phyloP scores from a whole-genome alignment of 2,113 vertebrate species.

The Serinus canaria region DNA sequence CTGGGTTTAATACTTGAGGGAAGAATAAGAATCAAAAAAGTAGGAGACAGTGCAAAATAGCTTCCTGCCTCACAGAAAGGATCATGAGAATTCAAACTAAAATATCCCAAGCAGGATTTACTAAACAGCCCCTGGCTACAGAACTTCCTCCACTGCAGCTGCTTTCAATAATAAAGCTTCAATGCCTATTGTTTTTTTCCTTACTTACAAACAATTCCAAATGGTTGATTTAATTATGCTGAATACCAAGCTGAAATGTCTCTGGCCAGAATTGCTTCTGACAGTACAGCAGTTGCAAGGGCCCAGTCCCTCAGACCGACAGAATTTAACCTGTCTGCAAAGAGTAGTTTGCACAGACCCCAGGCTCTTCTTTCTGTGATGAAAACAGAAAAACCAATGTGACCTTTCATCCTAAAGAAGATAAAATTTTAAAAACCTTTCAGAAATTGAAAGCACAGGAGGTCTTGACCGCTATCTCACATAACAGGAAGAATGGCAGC shows the following conservation, averaged over 20 bases:
- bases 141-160: conserved; percentile 33
- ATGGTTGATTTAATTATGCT: conserved; percentile 19
- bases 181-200: conserved; percentile 47
- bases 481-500: neutral
- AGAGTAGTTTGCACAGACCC: neutral
- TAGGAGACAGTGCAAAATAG: neutral
- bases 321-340: neutral
- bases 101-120: neutral
- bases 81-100: neutral
- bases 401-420: neutral
- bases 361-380: neutral
- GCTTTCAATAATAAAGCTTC: conserved; percentile 41
- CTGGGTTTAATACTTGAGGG: neutral
- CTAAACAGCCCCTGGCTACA: neutral
- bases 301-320: neutral
- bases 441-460: neutral
- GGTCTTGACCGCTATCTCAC: neutral
- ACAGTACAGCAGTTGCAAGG: neutral
- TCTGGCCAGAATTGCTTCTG: conserved; percentile 23
- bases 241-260: neutral
- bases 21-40: neutral
- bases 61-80: neutral
- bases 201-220: conserved; percentile 22
- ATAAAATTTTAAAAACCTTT: neutral
- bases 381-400: neutral